phyloP scores from a whole-genome alignment of 2,797 vertebrate species.

The Hydrophis major region DNA sequence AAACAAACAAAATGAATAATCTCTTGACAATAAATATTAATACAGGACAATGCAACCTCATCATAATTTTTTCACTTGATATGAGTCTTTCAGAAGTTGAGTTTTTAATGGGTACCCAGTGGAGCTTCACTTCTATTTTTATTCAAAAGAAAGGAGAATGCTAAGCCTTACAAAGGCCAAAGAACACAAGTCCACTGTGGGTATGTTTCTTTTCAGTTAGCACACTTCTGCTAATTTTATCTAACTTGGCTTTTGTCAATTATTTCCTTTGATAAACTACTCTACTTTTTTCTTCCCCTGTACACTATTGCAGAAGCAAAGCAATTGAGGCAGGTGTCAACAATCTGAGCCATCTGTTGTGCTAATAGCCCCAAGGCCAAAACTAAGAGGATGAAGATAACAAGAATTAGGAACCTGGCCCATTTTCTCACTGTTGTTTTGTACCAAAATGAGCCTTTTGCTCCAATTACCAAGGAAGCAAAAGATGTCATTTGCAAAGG shows the following conservation, averaged over 20 bases:
- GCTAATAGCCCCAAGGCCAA: conserved; percentile 5
- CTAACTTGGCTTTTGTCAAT: conserved; percentile 42
- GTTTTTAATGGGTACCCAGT: neutral
- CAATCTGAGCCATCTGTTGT: conserved; percentile 40
- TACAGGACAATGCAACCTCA: neutral
- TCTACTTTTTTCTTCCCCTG: conserved; percentile 26
- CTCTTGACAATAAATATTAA: accelerated
- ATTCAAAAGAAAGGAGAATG: neutral
- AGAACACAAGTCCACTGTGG: neutral
- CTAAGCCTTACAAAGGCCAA: neutral
- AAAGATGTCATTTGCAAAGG: neutral
- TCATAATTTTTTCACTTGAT: neutral
- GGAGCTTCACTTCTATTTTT: neutral
- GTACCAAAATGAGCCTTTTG: conserved; percentile 10
- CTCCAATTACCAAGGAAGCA: conserved; percentile 19
- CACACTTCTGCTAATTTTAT: conserved; percentile 11
- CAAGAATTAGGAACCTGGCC: neutral
- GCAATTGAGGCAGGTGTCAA: conserved; percentile 40
- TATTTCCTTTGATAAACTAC: conserved; percentile 26
- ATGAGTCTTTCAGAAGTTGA: neutral
- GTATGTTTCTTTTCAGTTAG: neutral
- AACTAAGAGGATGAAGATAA: conserved; percentile 15
- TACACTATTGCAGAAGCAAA: conserved; percentile 28
- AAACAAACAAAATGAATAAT: neutral
- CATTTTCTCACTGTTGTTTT: conserved; percentile 6